Conservation (phyloP, 1,140 invertebrate genomes). For the Geopemphigus sp. region DNA sequence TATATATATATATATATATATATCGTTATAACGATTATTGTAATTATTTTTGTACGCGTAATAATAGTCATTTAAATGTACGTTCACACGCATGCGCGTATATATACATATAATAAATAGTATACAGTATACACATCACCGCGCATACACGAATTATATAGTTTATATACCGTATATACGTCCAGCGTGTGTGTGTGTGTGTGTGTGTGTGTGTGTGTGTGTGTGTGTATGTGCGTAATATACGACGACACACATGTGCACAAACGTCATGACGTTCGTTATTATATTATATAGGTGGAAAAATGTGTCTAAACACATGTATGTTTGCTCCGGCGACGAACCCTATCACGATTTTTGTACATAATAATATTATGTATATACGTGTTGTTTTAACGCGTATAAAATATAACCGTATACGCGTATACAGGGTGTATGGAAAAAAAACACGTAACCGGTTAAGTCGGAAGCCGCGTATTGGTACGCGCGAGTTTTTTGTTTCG, state of each 20-base stretch:
- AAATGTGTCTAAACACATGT: constrained; percentile 32
- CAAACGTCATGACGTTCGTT: not conserved
- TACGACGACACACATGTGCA: constrained; percentile 31
- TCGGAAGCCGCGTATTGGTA: too few species aligned
- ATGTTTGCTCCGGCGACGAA: not conserved
- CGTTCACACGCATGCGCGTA: not conserved
- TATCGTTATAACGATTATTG: too few species aligned
- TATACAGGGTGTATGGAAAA: too few species aligned
- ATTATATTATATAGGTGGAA: not conserved
- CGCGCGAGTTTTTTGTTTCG: too few species aligned
- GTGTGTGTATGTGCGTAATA: not conserved
- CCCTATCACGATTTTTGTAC: constrained; percentile 28
- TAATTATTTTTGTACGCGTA: too few species aligned
- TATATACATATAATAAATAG: not conserved
- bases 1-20: too few species aligned
- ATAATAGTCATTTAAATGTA: not conserved
- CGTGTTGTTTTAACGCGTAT: not conserved
- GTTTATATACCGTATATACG: not conserved
- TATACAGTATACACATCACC: not conserved
- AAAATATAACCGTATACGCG: too few species aligned
- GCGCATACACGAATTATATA: not conserved
- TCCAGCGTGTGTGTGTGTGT: too few species aligned
- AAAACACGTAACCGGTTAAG: too few species aligned
- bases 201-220: not conserved
- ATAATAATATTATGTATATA: too few species aligned